Conservation (phyloP, 35 echinoderm and acorn worm species). For the Lytechinus variegatus region DNA sequence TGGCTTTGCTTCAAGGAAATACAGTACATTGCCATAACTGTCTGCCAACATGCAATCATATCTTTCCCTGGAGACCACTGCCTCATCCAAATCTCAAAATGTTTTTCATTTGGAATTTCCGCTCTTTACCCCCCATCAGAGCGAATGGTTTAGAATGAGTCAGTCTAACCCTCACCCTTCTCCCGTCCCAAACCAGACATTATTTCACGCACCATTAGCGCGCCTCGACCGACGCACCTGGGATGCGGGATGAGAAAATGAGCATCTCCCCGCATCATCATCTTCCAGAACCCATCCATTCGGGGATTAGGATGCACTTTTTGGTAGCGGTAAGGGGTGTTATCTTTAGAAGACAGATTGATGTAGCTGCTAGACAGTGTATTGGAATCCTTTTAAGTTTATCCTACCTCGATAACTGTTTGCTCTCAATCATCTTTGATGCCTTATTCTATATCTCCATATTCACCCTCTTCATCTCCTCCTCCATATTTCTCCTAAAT, state of each 20-base stretch:
- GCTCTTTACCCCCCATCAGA: neutral
- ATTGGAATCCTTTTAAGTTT: neutral
- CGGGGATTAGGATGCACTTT: neutral
- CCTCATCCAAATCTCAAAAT: conserved; percentile 2
- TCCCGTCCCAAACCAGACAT: conserved; percentile 21
- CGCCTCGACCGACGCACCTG: neutral
- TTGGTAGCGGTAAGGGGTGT: neutral
- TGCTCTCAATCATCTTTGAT: neutral
- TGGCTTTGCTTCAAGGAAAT: neutral
- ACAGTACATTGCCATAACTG: neutral
- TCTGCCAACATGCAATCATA: neutral
- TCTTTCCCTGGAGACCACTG: neutral
- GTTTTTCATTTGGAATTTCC: conserved; percentile 12
- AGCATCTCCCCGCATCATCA: neutral
- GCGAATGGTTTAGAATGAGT: conserved; percentile 26
- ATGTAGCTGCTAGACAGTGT: neutral
- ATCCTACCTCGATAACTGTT: neutral
- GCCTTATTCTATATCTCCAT: neutral
- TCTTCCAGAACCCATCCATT: neutral
- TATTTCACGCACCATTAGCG: conserved; percentile 29
- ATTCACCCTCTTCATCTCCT: neutral
- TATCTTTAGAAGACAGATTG: neutral
- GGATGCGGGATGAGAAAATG: neutral
- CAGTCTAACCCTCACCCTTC: neutral
- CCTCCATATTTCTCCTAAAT: neutral